A percentile compares a stretch with the other conserved stretches of the same genome.
phyloP scores from a whole-genome alignment of 2,888 invertebrate species.

The Chymomyza caudatula region DNA sequence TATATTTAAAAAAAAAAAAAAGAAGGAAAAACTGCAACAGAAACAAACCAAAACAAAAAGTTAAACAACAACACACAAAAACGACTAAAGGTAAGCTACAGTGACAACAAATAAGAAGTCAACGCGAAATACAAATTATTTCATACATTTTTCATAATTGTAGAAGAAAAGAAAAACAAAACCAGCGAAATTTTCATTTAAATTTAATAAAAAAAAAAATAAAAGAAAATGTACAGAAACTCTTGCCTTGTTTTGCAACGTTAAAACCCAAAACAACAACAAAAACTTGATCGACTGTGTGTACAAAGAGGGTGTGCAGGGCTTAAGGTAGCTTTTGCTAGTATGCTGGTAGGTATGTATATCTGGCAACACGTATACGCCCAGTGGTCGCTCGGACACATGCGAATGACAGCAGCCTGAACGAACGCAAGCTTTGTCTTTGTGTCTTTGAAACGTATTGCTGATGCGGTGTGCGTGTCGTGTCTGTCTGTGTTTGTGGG shows the following conservation, averaged over 20 bases:
- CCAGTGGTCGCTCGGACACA: not conserved
- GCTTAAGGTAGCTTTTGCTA: too few relatives aligned
- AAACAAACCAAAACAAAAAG: conserved; percentile 9
- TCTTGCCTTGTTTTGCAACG: not conserved
- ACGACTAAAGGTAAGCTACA: not conserved
- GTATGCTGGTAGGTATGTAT: too few relatives aligned
- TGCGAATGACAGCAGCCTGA: not conserved
- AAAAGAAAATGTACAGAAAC: not conserved
- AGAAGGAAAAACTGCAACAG: not conserved
- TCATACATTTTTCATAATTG: conserved; percentile 6
- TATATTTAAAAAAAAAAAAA: not conserved
- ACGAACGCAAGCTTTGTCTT: not conserved
- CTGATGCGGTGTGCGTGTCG: too few relatives aligned
- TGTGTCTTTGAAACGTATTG: not conserved
- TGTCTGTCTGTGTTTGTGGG: too few relatives aligned
- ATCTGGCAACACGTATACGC: not conserved
- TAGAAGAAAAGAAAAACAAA: conserved; percentile 17
- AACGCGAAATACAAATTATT: conserved; percentile 32
- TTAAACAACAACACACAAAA: conserved; percentile 16
- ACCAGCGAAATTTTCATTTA: conserved; percentile 7
- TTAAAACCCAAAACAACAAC: not conserved
- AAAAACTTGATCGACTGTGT: not conserved
- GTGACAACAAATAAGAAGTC: conserved; percentile 26
- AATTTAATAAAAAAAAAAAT: conserved; percentile 11
- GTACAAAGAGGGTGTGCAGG: not conserved